These are phyloP conservation scores for Macroramphosus scolopax DNA, from an alignment of 2,797 vertebrate genomes.

Conservation along the genomic window DNA sequence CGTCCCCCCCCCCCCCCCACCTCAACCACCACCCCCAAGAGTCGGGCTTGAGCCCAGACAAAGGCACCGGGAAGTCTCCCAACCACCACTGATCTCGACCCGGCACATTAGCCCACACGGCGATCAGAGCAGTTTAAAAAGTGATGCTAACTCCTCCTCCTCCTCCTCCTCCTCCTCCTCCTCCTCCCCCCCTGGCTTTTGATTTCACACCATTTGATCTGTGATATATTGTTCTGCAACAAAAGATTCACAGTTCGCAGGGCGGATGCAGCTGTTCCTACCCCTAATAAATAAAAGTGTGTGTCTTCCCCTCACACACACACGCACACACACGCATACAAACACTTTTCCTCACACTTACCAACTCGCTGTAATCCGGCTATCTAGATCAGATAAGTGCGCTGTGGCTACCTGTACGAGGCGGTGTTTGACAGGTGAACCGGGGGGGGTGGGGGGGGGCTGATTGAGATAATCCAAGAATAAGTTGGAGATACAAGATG, in stretches of 20 bases:
- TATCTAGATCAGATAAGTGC: constrained; percentile 85
- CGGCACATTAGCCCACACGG: constrained; percentile 58
- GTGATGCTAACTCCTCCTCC: constrained; percentile 76
- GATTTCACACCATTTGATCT: constrained; percentile 77
- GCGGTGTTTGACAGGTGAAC: constrained; percentile 88
- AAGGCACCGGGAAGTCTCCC: constrained; percentile 74
- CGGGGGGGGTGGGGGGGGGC: too few species aligned
- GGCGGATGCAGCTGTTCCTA: constrained; percentile 84
- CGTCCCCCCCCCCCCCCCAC: too few species aligned
- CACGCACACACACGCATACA: constrained; percentile 64
- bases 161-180: too few species aligned
- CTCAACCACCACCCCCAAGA: too few species aligned
- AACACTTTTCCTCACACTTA: constrained; percentile 68
- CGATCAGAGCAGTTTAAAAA: constrained; percentile 75
- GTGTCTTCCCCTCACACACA: constrained; percentile 42
- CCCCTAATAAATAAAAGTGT: constrained; percentile 77
- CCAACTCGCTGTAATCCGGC: constrained; percentile 80
- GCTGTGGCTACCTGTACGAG: constrained; percentile 84
- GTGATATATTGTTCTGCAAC: constrained; percentile 81
- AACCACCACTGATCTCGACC: constrained; percentile 67
- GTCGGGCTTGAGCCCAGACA: too few species aligned
- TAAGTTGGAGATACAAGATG: constrained; percentile 86
- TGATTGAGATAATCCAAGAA: constrained; percentile 88
- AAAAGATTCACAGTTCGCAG: constrained; percentile 81
- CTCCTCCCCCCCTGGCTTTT: constrained; percentile 75